Percentiles rank a stretch among this genome's conserved stretches.
Conservation (phyloP, 2,113 vertebrate genomes). For the Gavia stellata region DNA sequence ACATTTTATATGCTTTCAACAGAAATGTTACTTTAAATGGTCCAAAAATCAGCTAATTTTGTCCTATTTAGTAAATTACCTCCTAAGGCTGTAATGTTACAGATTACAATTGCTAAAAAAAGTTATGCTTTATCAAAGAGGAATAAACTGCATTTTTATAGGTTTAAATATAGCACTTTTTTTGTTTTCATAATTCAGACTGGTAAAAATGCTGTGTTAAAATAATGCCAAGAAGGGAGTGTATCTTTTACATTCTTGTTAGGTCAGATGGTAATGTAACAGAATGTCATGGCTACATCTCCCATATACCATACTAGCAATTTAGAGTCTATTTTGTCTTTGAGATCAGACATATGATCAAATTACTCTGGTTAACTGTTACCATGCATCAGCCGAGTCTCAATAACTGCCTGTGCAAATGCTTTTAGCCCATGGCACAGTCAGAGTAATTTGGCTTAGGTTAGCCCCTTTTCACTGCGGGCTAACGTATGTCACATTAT, state of each 20-base stretch:
- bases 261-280: constrained; percentile 52
- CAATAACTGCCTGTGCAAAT: constrained; percentile 43
- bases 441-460: constrained; percentile 37
- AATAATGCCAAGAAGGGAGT: constrained; percentile 1
- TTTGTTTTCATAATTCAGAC: constrained; percentile 51
- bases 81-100: constrained; percentile 76
- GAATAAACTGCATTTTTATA: constrained; percentile 55
- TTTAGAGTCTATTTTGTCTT: constrained; percentile 63
- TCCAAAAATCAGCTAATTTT: constrained; percentile 78
- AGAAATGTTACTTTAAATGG: constrained; percentile 74
- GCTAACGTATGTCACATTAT: constrained; percentile 43
- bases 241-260: constrained; percentile 37
- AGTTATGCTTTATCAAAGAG: constrained; percentile 55
- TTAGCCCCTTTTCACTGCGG: constrained; percentile 39
- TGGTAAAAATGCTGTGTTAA: constrained; percentile 47
- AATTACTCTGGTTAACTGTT: constrained; percentile 49
- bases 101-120: constrained; percentile 68
- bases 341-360: constrained; percentile 35
- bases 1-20: constrained; percentile 75
- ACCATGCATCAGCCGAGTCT: not conserved
- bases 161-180: constrained; percentile 42
- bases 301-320: constrained; percentile 26
- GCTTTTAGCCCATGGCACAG: constrained; percentile 29
- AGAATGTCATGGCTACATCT: constrained; percentile 26
- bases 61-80: constrained; percentile 78